phyloP scores from a whole-genome alignment of 2,797 vertebrate species.

The Enteromius afrohamiltoni region DNA sequence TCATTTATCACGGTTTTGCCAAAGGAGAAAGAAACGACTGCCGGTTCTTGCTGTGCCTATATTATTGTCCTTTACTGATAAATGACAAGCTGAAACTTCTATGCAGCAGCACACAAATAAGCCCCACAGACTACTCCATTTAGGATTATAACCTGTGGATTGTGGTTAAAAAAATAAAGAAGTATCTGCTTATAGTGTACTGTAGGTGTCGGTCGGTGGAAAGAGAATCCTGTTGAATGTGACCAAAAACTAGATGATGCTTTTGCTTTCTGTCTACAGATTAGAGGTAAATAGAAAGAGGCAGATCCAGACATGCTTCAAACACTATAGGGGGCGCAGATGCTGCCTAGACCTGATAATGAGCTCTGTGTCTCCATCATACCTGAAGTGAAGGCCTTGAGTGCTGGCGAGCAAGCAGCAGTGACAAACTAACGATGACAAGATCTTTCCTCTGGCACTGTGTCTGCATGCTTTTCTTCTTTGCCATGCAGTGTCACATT shows the following conservation, averaged over 20 bases:
- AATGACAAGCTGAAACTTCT: slow-evolving; percentile 48
- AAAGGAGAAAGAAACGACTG: slow-evolving; percentile 46
- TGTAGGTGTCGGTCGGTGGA: slow-evolving; percentile 45
- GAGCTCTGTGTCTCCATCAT: slow-evolving; percentile 25
- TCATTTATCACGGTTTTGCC: slow-evolving; percentile 55
- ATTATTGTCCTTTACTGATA: slow-evolving; percentile 55
- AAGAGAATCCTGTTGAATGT: slow-evolving; percentile 69
- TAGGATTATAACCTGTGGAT: slow-evolving; percentile 42
- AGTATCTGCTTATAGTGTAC: slow-evolving; percentile 10
- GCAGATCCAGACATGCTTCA: slow-evolving; percentile 37
- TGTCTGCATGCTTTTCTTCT: slow-evolving; percentile 19
- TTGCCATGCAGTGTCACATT: background rate
- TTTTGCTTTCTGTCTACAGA: slow-evolving; percentile 51
- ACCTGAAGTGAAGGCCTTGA: slow-evolving; percentile 25
- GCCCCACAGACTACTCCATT: slow-evolving; percentile 31
- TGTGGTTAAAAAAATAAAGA: background rate
- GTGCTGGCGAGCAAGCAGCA: slow-evolving; percentile 15
- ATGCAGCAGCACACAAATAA: slow-evolving; percentile 45
- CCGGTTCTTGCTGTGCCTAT: slow-evolving; percentile 32
- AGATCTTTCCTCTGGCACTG: slow-evolving; percentile 8
- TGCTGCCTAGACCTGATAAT: slow-evolving; percentile 64
- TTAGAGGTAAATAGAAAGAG: slow-evolving; percentile 56
- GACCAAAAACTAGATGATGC: slow-evolving; percentile 60
- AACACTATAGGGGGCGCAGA: slow-evolving; percentile 31
- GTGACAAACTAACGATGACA: slow-evolving; percentile 33